Percentiles rank a stretch among this genome's conserved stretches.
Conservation (phyloP, 2,797 vertebrate species). For the Todus mexicanus region DNA sequence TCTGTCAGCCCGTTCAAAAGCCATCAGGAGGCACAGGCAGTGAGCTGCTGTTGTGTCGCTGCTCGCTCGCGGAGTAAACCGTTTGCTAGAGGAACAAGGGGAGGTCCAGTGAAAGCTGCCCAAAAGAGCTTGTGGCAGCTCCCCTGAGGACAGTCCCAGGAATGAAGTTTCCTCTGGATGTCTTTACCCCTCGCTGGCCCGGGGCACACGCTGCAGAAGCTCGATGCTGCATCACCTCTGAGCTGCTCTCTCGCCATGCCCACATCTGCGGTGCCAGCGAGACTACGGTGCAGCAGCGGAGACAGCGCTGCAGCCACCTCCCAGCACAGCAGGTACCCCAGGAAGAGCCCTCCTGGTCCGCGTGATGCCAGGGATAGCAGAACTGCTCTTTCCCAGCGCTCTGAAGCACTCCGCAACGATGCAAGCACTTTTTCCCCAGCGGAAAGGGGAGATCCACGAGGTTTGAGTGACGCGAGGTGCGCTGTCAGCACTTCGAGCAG, state of each 20-base stretch:
- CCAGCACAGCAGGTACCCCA: not conserved
- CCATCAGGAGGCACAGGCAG: not conserved
- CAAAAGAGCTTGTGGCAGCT: not conserved
- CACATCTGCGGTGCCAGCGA: rapidly evolving
- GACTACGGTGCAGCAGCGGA: not conserved
- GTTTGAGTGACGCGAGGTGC: not conserved
- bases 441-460: not conserved
- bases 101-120: not conserved
- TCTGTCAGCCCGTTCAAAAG: not conserved
- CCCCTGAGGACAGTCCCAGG: not conserved
- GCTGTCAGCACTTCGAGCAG: not conserved
- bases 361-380: not conserved
- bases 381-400: not conserved
- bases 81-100: not conserved
- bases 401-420: not conserved
- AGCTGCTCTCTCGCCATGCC: not conserved
- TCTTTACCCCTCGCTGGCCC: not conserved
- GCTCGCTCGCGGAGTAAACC: not conserved
- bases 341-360: not conserved
- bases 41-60: not conserved
- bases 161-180: not conserved
- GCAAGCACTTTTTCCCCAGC: not conserved
- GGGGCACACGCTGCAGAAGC: not conserved
- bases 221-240: not conserved
- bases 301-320: not conserved